Conservation (phyloP, 2,797 vertebrate genomes). For the Arnoldichthys spilopterus region DNA sequence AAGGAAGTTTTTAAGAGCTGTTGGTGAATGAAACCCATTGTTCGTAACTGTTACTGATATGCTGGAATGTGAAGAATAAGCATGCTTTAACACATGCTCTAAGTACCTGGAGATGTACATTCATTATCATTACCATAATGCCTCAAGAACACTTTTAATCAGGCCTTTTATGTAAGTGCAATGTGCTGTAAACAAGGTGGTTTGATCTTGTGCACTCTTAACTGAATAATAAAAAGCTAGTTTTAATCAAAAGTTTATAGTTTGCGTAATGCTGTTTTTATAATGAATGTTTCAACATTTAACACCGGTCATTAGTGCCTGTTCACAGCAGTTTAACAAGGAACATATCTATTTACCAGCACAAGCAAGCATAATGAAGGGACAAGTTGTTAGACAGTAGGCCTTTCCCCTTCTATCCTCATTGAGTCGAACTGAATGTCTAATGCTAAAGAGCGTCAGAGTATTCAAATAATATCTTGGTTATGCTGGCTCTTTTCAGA, state of each 20-base stretch:
- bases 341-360: background rate
- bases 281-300: background rate
- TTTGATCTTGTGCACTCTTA: constrained; percentile 1
- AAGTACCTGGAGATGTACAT: background rate
- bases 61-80: background rate
- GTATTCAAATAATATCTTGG: constrained; percentile 4
- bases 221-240: background rate
- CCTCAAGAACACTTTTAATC: background rate
- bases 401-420: background rate
- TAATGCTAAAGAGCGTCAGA: background rate
- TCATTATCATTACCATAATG: background rate
- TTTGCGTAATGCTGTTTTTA: background rate
- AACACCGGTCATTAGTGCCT: background rate
- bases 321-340: background rate
- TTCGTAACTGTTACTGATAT: background rate
- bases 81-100: background rate
- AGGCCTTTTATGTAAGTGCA: background rate
- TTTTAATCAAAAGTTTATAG: background rate
- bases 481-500: background rate
- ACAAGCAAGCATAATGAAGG: background rate
- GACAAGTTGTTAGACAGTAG: background rate
- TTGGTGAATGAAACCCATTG: too few relatives aligned
- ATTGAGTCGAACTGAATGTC: background rate
- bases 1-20: too few relatives aligned
- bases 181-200: background rate